Evolutionary conservation across 2,797 vertebrate genomes (phyloP).

Genomic region (Myiotriccus ornatus): DNA sequence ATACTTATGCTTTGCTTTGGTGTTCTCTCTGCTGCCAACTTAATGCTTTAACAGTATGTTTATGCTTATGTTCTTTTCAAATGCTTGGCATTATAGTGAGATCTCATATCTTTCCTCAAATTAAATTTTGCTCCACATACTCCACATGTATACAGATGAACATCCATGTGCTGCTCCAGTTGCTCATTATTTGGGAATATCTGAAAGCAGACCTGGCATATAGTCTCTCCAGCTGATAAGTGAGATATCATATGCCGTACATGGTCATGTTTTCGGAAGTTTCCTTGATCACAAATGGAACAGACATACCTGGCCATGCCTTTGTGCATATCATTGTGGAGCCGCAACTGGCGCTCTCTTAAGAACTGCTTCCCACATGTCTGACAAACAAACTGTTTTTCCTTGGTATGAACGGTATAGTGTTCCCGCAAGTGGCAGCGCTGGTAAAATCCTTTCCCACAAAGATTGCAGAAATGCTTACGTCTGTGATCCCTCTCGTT

Average conservation of each 20-base stretch:
- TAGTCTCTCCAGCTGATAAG: constrained; percentile 93
- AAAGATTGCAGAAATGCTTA: constrained; percentile 97
- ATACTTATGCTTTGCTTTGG: constrained; percentile 79
- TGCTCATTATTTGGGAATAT: constrained; percentile 93
- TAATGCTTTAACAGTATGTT: constrained; percentile 68
- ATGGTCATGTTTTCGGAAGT: constrained; percentile 98
- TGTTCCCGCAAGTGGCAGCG: constrained; percentile 98
- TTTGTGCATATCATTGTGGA: constrained; percentile 99
- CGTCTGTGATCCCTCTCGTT: constrained; percentile 91
- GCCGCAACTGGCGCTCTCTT: constrained; percentile 92
- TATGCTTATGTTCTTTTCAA: constrained; percentile 81
- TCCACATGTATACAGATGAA: constrained; percentile 96
- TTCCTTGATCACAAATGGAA: constrained; percentile 97
- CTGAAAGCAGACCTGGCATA: constrained; percentile 99
- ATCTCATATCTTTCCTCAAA: constrained; percentile 97
- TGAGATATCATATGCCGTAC: constrained; percentile 99
- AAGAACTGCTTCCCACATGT: constrained; percentile 98
- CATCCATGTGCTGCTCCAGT: constrained; percentile 97
- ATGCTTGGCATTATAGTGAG: constrained; percentile 97
- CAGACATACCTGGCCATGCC: constrained; percentile 98
- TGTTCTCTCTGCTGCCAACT: constrained; percentile 74
- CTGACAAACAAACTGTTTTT: constrained; percentile 98
- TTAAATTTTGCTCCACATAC: constrained; percentile 99
- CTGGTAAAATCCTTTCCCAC: constrained; percentile 97
- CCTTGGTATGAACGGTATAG: constrained; percentile 98